A percentile compares a stretch with the other conserved stretches of the same genome.
Conservation (phyloP, 53 echinoderm and acorn worm species). For the Antedon mediterranea region DNA sequence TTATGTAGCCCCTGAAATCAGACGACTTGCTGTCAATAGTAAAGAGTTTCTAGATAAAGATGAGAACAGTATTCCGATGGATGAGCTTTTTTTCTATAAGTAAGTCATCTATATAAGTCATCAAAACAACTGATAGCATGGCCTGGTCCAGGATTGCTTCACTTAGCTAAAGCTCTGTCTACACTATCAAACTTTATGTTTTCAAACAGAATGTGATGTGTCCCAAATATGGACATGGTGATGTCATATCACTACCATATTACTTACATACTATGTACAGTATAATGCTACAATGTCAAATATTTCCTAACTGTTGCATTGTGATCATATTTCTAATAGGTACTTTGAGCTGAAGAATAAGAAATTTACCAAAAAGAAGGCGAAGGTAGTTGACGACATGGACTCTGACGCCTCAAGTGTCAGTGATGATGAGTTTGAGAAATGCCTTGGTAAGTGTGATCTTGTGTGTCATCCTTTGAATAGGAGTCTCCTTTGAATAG, state of each 20-base stretch:
- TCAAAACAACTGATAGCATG: background rate
- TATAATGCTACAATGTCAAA: too few species aligned
- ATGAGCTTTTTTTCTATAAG: conserved; percentile 88
- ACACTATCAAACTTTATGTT: too few species aligned
- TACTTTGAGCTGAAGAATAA: conserved; percentile 5
- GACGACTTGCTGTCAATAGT: conserved; percentile 51
- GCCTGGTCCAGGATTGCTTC: background rate
- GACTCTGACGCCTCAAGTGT: conserved; percentile 86
- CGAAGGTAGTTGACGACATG: conserved; percentile 24
- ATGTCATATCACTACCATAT: too few species aligned
- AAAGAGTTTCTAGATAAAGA: conserved; percentile 43
- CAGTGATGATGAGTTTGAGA: conserved; percentile 78
- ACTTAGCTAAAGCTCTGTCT: too few species aligned
- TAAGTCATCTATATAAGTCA: conserved; percentile 20
- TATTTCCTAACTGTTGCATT: too few species aligned
- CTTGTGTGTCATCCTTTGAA: background rate
- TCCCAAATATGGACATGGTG: too few species aligned
- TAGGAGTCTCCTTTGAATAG: too few species aligned
- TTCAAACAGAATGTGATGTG: too few species aligned
- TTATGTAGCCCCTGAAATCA: conserved; percentile 34
- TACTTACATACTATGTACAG: too few species aligned
- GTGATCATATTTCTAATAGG: too few species aligned
- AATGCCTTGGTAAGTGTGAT: conserved; percentile 44
- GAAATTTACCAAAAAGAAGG: conserved; percentile 20
- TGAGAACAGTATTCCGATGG: conserved; percentile 57